These are phyloP conservation scores for Aptenodytes patagonicus DNA, from an alignment of 2,113 vertebrate genomes.

Conservation along the genomic window DNA sequence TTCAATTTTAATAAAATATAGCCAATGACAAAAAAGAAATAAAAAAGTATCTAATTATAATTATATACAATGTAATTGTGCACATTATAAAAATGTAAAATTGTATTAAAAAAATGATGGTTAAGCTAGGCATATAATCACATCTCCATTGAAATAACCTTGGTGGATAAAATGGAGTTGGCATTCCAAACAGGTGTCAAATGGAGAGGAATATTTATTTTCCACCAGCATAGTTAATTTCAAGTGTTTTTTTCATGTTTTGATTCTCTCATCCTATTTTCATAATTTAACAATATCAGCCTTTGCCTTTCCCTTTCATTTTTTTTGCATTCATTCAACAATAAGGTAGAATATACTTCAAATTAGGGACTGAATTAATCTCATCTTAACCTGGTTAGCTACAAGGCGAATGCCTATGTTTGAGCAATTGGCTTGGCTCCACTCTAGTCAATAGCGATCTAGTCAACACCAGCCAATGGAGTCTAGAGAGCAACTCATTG, in stretches of 20 bases:
- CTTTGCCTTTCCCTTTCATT: not conserved
- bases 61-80: constrained; percentile 9
- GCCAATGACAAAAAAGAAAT: not conserved
- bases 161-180: not conserved
- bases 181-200: not conserved
- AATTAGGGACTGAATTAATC: not conserved
- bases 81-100: not conserved
- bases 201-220: not conserved
- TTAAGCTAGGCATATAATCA: not conserved
- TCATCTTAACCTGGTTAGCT: not conserved
- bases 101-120: not conserved
- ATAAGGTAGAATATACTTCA: not conserved
- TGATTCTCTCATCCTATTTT: not conserved
- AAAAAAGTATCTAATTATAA: not conserved
- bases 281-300: not conserved
- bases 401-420: not conserved
- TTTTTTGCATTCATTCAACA: not conserved
- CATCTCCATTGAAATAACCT: not conserved
- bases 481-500: not conserved
- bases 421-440: not conserved
- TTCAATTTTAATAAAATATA: constrained; percentile 22
- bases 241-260: not conserved
- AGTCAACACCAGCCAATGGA: not conserved
- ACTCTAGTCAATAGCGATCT: not conserved
- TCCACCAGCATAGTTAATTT: not conserved